Evolutionary conservation across 1,140 invertebrate genomes (phyloP).

Genomic region (Caerostris extrusa): DNA sequence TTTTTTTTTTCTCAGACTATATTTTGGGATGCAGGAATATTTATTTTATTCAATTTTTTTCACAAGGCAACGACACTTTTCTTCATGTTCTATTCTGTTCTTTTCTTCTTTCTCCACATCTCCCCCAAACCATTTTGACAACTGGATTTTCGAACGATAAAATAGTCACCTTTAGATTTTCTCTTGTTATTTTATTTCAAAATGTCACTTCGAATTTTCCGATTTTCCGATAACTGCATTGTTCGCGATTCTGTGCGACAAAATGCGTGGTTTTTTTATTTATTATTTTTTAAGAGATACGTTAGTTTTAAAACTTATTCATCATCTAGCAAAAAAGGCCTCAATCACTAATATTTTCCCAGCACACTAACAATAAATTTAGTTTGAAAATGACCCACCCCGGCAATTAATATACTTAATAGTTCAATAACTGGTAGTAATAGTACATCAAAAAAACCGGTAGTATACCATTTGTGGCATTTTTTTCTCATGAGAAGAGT

Average conservation of each 20-base stretch:
- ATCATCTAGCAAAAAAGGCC: too few relatives aligned
- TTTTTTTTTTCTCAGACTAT: not conserved
- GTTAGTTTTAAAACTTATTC: not conserved
- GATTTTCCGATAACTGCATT: not conserved
- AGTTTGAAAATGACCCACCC: not conserved
- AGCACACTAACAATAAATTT: not conserved
- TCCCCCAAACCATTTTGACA: not conserved
- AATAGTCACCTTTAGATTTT: not conserved
- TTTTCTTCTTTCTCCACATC: not conserved
- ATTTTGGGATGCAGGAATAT: not conserved
- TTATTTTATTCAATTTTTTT: not conserved
- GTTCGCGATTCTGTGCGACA: not conserved
- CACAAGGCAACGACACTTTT: too few relatives aligned
- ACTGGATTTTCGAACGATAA: constrained; percentile 12
- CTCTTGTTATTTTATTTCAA: not conserved
- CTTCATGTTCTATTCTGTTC: not conserved
- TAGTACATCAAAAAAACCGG: too few relatives aligned
- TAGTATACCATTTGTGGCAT: too few relatives aligned
- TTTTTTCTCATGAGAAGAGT: too few relatives aligned
- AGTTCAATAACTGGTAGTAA: not conserved
- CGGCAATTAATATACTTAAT: not conserved
- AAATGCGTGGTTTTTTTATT: not conserved
- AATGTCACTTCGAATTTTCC: not conserved
- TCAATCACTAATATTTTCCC: too few relatives aligned
- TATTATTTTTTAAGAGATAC: too few relatives aligned